Evolutionary conservation across 2,113 vertebrate species (phyloP), one percentile per base, ranked within the genome.

Genomic region (Noturus placidus): DNA sequence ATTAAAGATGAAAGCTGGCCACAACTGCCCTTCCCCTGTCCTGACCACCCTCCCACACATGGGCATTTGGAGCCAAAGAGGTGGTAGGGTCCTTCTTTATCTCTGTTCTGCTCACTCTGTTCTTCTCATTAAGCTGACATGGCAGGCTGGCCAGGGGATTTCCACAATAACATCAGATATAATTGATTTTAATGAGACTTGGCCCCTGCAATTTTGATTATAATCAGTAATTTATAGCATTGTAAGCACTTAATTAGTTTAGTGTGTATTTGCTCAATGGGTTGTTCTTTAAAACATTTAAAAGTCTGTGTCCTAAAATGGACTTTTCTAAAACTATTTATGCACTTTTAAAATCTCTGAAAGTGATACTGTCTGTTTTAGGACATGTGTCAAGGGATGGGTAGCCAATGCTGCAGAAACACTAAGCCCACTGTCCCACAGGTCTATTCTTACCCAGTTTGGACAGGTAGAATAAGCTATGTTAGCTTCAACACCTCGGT

Each of bases 151-250:
- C 50, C 67, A 74, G 86, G 86, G 89, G 56, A 27, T 89, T 89
- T 87, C 87, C 57, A 27, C 56, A 82, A 84, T 54, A 54, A 78
- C 50, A 20, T 50, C 38, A 56, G 30, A 83, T 52, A 56, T 87
- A 87, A 87, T 87, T 84, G 59, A 22, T 87, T 46, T 86, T 89
- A 87, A 89, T 89, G 88, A 82, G 77, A 61, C 22, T 74, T 65
- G 84, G 84, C 59, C 42, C 79, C 35, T 42, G 67, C 65, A 67
- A 63, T 81, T 87, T 61, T 46, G 82, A 87, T 82, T 56, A 78
- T 84, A 42, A 87, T 82, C 50, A 70, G 54, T 84, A 54, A 80
- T 86, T 27, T 86, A 9, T n/a, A 33, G 25, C 30, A 69, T 76
- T 63, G 61, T 20, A n/a, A 42, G 33, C 38, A 22, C 10, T 54